Conservation (phyloP, 2,797 vertebrate species). For the Myripristis murdjan region DNA sequence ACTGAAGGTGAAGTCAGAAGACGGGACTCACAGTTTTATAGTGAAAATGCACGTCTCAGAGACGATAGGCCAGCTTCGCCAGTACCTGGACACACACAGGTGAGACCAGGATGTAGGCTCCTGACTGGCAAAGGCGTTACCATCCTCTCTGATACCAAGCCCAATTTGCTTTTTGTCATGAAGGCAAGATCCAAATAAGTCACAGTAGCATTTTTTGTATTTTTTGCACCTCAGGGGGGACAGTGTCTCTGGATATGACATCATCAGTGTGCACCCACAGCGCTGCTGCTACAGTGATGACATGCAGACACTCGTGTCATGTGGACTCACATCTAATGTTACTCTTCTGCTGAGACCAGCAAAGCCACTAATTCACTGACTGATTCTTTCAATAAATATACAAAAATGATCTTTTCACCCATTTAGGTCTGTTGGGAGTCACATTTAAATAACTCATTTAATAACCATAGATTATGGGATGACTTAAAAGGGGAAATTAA, state of each 20-base stretch:
- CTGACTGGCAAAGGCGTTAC: no score
- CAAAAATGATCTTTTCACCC: not conserved
- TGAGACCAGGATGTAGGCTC: conserved; percentile 44
- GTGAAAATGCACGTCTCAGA: conserved; percentile 88
- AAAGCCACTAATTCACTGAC: not conserved
- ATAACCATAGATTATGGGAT: not conserved
- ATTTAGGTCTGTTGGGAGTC: not conserved
- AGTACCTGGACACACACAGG: conserved; percentile 87
- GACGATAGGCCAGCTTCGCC: conserved; percentile 89
- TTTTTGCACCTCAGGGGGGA: conserved; percentile 78
- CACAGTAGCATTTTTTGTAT: not conserved
- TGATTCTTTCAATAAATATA: conserved; percentile 2
- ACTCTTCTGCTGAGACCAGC: conserved; percentile 83
- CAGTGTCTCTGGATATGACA: conserved; percentile 83
- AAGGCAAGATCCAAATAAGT: not conserved
- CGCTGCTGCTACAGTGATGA: conserved; percentile 80
- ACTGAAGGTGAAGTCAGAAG: conserved; percentile 91
- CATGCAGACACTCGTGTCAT: conserved; percentile 83
- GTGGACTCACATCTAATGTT: conserved; percentile 85
- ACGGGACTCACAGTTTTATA: conserved; percentile 84
- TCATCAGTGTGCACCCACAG: conserved; percentile 89
- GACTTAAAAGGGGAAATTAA: not conserved
- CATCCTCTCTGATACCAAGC: no score
- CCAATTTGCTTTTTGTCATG: not conserved
- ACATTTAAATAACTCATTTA: not conserved